Conservation (phyloP, 2,888 invertebrate species). For the Amblyjoppa proteus region DNA sequence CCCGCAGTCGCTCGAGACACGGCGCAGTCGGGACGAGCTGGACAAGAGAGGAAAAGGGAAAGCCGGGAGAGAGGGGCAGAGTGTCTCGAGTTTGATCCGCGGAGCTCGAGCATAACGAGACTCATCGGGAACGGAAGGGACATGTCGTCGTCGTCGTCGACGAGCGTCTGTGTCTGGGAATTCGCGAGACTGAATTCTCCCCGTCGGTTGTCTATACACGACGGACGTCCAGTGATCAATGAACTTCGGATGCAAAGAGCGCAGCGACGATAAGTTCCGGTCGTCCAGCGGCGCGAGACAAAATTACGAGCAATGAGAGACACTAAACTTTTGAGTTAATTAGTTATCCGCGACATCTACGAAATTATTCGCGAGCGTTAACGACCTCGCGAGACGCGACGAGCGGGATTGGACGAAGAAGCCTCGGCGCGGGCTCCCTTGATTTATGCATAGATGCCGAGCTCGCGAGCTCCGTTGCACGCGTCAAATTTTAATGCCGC, state of each 20-base stretch:
- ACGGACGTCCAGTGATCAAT: not conserved
- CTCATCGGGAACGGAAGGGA: conserved; percentile 30
- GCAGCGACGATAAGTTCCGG: not conserved
- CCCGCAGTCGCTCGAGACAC: conserved; percentile 21
- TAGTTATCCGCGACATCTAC: not conserved
- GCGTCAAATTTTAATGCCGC: conserved; percentile 74
- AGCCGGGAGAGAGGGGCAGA: not conserved
- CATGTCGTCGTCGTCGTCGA: conserved; percentile 19
- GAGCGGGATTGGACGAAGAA: conserved; percentile 14
- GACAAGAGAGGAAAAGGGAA: conserved; percentile 1
- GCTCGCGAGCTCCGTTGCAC: conserved; percentile 67
- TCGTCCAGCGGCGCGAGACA: not conserved
- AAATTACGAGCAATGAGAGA: not conserved
- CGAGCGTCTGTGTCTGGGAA: conserved; percentile 45
- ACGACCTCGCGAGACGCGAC: conserved; percentile 50
- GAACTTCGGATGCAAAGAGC: not conserved
- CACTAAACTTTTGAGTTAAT: not conserved
- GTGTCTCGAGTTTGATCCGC: conserved; percentile 35
- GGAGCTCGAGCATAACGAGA: conserved; percentile 28
- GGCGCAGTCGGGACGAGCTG: not conserved
- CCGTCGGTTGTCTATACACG: not conserved
- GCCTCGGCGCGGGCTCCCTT: conserved; percentile 51
- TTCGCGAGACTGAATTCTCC: conserved; percentile 42
- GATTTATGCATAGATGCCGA: conserved; percentile 74
- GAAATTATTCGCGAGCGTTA: conserved; percentile 51